Percentiles rank a stretch among this genome's conserved stretches.
phyloP scores from a whole-genome alignment of 2,888 invertebrate species.

The Volucella inflata region DNA sequence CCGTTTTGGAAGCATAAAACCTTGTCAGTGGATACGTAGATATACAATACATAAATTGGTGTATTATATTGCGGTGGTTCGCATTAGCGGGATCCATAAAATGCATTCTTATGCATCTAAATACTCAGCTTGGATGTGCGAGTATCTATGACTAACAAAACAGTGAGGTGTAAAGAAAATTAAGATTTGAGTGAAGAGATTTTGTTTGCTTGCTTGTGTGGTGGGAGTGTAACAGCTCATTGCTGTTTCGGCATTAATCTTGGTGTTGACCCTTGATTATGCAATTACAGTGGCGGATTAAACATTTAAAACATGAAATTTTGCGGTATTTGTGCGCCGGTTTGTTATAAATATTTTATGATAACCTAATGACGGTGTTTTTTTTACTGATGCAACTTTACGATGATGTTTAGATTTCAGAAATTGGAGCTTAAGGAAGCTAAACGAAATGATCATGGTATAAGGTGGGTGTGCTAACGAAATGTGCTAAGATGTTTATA shows the following conservation, averaged over 20 bases:
- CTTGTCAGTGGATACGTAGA: slow-evolving; percentile 11
- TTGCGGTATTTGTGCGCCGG: slow-evolving; percentile 25
- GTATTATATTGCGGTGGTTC: slow-evolving; percentile 37
- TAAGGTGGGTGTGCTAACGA: too few species aligned
- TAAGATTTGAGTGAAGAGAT: too few species aligned
- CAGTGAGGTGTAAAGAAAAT: slow-evolving; percentile 23
- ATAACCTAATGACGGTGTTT: slow-evolving; percentile 29
- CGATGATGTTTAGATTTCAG: not conserved
- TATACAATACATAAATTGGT: slow-evolving; percentile 24
- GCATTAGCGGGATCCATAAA: slow-evolving; percentile 33
- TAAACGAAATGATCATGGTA: too few species aligned
- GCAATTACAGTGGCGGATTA: slow-evolving; percentile 36
- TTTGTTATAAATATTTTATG: slow-evolving; percentile 7
- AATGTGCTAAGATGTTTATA: too few species aligned
- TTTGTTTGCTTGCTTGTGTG: not conserved
- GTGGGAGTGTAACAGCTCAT: slow-evolving; percentile 42
- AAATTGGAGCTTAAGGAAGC: too few species aligned
- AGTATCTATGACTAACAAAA: not conserved
- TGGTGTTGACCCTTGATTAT: slow-evolving; percentile 65
- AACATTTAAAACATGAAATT: slow-evolving; percentile 29
- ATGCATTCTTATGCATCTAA: slow-evolving; percentile 11
- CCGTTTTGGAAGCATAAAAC: not conserved
- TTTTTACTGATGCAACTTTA: not conserved
- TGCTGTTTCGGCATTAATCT: slow-evolving; percentile 40
- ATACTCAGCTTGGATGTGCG: not conserved